Evolutionary conservation across 2,888 invertebrate genomes (phyloP), one percentile per base, ranked within the genome.

Genomic region (Sclerodermus sp.): DNA sequence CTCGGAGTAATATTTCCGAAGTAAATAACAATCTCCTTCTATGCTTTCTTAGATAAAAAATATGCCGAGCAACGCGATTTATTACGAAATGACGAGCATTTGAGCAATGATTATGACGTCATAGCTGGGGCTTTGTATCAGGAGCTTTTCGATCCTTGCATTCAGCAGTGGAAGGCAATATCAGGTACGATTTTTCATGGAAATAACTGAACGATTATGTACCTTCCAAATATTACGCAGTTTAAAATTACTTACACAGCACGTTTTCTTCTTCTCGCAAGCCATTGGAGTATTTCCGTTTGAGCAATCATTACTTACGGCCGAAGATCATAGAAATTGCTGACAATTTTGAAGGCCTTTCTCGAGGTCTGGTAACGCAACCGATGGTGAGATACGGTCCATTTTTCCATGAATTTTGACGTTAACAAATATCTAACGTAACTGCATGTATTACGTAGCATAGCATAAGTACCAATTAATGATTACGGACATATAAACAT

Each of bases 131-230:
- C 45, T 87, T 87, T 67, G 84, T 87, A 1, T 82, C 86, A 0
- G 86, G 84, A 14, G 87, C 86, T 0, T 85, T 85, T 67, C 77
- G 87, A 70, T 83, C 84, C 66, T 85, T 87, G 58, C 87, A 87
- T 71, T 81, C 84, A 1, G 79, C 86, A 60, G 82, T 87, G 49
- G 80, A 78, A 51, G 82, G 82, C 17, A 68, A 77, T 58, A 62
- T 82, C 36, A 49, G 54, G 70, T 67, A 55, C 37, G 54, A 23
- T n/a, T n/a, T n/a, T n/a, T n/a, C 23, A 23, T 49, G 14, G 39
- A 14, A 10, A 10, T 34, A 13, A 39, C 14, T 16, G 10, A 39
- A 16, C 14, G 39, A 23, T 8, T 23, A 23, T 5, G 3, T 23
- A 23, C 8, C 8, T 23, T 23, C 8, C 23, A 5, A 23, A 23